Conservation (phyloP, 2,888 invertebrate genomes). For the Cantharis nigra region DNA sequence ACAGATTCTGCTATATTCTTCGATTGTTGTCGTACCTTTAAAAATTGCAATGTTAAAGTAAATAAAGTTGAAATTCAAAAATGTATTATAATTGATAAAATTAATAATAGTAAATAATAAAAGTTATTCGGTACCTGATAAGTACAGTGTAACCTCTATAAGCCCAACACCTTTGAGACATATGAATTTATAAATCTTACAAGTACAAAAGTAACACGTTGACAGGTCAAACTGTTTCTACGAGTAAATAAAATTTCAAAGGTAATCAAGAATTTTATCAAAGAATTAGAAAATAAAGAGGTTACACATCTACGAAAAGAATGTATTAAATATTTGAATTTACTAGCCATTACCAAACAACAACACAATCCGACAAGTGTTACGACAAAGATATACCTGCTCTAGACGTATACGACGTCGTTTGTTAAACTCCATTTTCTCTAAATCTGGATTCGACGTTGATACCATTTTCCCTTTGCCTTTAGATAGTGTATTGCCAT, state of each 20-base stretch:
- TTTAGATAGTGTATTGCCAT: constrained; percentile 60
- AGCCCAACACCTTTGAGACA: too few relatives aligned
- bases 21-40: constrained; percentile 65
- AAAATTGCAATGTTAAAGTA: constrained; percentile 1
- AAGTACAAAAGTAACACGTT: neutral
- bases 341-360: neutral
- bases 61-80: neutral
- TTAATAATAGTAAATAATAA: neutral
- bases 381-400: constrained; percentile 57
- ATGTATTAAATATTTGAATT: neutral
- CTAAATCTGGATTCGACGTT: constrained; percentile 58
- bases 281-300: neutral
- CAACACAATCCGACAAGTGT: neutral
- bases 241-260: neutral
- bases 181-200: too few relatives aligned
- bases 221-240: neutral
- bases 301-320: neutral
- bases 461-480: constrained; percentile 56
- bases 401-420: constrained; percentile 64
- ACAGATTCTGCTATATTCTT: constrained; percentile 63
- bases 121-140: too few relatives aligned
- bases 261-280: neutral
- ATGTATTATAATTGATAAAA: neutral
- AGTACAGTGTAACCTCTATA: too few relatives aligned
- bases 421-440: constrained; percentile 61